phyloP scores from a whole-genome alignment of 23 tunicate genomes.

The Ascidia mentula region DNA sequence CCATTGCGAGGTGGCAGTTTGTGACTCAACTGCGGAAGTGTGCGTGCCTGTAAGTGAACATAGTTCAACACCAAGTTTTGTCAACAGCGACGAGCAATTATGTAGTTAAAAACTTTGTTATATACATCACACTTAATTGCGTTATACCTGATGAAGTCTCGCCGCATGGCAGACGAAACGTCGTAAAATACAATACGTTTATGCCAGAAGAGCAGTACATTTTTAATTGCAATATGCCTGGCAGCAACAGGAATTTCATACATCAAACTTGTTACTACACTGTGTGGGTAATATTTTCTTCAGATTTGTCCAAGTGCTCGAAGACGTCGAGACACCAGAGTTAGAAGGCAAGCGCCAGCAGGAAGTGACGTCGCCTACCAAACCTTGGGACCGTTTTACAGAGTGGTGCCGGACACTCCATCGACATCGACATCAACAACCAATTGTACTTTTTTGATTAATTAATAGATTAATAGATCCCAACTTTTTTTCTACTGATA shows the following conservation, averaged over 20 bases:
- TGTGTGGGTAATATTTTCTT: not conserved
- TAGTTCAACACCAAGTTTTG: too few relatives aligned
- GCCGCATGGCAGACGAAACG: too few relatives aligned
- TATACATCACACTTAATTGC: too few relatives aligned
- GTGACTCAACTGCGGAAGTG: not conserved
- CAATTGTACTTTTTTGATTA: not conserved
- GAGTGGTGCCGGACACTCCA: not conserved
- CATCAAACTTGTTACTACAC: too few relatives aligned
- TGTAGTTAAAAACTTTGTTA: too few relatives aligned
- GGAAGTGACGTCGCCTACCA: not conserved
- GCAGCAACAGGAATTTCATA: too few relatives aligned
- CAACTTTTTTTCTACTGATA: not conserved
- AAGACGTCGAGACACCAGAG: not conserved
- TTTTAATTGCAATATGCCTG: too few relatives aligned
- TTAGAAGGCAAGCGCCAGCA: not conserved
- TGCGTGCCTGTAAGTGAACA: not conserved
- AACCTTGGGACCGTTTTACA: not conserved
- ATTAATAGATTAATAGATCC: not conserved
- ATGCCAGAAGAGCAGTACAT: too few relatives aligned
- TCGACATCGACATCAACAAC: not conserved
- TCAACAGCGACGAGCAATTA: not conserved
- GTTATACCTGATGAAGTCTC: too few relatives aligned
- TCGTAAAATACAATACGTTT: too few relatives aligned
- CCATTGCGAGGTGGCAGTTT: constrained; percentile 24
- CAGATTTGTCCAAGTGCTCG: not conserved